Percentiles rank a stretch among this genome's conserved stretches.
Conservation (phyloP, 2,888 invertebrate species). For the Drosophila longiperda region DNA sequence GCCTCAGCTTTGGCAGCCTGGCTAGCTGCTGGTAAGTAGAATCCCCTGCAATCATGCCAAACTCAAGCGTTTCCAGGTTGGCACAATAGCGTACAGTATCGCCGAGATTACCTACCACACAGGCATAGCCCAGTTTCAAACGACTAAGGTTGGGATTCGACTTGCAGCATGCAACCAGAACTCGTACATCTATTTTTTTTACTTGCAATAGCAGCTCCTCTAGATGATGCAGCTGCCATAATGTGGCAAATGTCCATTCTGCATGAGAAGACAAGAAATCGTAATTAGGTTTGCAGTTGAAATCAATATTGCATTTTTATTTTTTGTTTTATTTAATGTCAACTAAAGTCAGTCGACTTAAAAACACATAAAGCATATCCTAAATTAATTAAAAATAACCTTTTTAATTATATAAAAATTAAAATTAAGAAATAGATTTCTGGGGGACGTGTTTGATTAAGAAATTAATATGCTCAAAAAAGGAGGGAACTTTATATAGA, state of each 20-base stretch:
- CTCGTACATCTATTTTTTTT: constrained; percentile 5
- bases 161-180: constrained; percentile 56
- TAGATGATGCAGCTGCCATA: constrained; percentile 33
- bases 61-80: constrained; percentile 52
- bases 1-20: constrained; percentile 46
- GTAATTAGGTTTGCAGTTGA: not conserved
- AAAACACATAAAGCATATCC: too few species aligned
- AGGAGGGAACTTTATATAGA: too few species aligned
- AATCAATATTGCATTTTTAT: not conserved
- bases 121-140: constrained; percentile 46
- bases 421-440: too few species aligned
- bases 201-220: constrained; percentile 45
- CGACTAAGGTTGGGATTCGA: constrained; percentile 37
- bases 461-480: too few species aligned
- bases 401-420: too few species aligned
- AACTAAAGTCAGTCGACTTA: too few species aligned
- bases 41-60: constrained; percentile 52
- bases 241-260: constrained; percentile 45
- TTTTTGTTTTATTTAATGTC: too few species aligned
- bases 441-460: too few species aligned
- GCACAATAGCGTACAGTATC: constrained; percentile 54
- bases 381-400: not conserved
- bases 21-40: constrained; percentile 42
- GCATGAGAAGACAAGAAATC: not conserved
- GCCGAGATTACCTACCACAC: constrained; percentile 26